A percentile compares a stretch with the other conserved stretches of the same genome.
Conservation (phyloP, 2,888 invertebrate species). For the Athrips mouffetella region DNA sequence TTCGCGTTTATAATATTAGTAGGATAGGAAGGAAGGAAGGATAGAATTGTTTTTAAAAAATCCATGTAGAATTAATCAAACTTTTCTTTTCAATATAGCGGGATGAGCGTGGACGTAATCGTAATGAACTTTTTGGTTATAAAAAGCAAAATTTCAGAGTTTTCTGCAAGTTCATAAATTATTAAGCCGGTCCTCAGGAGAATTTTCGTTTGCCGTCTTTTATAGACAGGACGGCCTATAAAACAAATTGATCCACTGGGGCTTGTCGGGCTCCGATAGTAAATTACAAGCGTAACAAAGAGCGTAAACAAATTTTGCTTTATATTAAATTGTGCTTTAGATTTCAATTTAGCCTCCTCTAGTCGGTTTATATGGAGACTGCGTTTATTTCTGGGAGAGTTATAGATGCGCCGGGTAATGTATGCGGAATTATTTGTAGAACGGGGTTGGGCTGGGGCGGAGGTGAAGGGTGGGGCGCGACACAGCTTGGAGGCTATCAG, state of each 20-base stretch:
- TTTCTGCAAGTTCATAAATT: slow-evolving; percentile 48
- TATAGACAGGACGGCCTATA: slow-evolving; percentile 54
- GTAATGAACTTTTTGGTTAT: slow-evolving; percentile 18
- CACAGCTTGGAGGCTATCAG: slow-evolving; percentile 42
- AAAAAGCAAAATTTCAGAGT: slow-evolving; percentile 26
- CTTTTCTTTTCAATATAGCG: slow-evolving; percentile 11
- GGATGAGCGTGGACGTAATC: slow-evolving; percentile 10
- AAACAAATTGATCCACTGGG: slow-evolving; percentile 56
- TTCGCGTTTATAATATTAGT: too few relatives aligned
- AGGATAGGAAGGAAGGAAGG: too few relatives aligned
- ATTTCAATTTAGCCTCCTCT: slow-evolving; percentile 1
- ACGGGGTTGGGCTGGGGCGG: too few relatives aligned
- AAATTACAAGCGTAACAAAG: slow-evolving; percentile 41
- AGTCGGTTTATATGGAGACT: neutral
- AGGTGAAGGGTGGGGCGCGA: slow-evolving; percentile 10
- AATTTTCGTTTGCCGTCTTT: slow-evolving; percentile 53
- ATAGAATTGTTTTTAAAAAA: too few relatives aligned
- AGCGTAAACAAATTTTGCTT: slow-evolving; percentile 29
- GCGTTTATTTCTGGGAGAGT: slow-evolving; percentile 8
- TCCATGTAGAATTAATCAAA: slow-evolving; percentile 3
- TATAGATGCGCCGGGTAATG: slow-evolving; percentile 23
- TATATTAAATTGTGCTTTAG: slow-evolving; percentile 1
- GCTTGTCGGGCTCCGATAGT: slow-evolving; percentile 46
- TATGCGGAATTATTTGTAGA: slow-evolving; percentile 30
- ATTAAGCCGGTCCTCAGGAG: slow-evolving; percentile 46